Evolutionary conservation across 2,113 vertebrate species (phyloP).

Genomic region (Sylvilagus bachmani): DNA sequence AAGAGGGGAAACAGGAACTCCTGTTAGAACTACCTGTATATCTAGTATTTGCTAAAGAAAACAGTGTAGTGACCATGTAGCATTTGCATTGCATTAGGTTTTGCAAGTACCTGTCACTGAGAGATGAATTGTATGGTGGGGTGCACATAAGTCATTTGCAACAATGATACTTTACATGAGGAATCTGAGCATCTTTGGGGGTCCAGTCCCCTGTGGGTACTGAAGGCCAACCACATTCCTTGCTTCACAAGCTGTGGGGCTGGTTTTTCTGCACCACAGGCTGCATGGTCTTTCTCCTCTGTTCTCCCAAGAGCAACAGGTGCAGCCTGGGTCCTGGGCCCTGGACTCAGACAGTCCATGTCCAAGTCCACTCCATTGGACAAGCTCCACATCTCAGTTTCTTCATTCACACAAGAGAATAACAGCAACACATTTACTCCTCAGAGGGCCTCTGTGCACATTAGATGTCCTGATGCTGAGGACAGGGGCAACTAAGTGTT

Average conservation of each 20-base stretch:
- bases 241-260: rapidly evolving
- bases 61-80: no score
- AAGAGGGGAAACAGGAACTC: background rate
- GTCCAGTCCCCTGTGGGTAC: no score
- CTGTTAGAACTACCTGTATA: background rate
- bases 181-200: background rate
- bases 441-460: background rate
- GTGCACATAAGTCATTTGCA: no score
- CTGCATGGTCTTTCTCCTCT: background rate
- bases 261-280: background rate
- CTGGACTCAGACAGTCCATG: background rate
- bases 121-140: no score
- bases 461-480: background rate
- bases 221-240: background rate
- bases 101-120: no score
- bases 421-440: background rate
- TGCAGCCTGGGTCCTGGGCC: background rate
- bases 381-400: background rate
- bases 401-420: background rate
- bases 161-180: no score
- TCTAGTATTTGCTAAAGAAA: no score
- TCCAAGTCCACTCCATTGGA: background rate
- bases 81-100: no score
- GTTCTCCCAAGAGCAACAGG: background rate
- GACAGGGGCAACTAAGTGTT: background rate